Evolutionary conservation across 2,888 invertebrate genomes (phyloP).

Genomic region (Cephonodes hylas): DNA sequence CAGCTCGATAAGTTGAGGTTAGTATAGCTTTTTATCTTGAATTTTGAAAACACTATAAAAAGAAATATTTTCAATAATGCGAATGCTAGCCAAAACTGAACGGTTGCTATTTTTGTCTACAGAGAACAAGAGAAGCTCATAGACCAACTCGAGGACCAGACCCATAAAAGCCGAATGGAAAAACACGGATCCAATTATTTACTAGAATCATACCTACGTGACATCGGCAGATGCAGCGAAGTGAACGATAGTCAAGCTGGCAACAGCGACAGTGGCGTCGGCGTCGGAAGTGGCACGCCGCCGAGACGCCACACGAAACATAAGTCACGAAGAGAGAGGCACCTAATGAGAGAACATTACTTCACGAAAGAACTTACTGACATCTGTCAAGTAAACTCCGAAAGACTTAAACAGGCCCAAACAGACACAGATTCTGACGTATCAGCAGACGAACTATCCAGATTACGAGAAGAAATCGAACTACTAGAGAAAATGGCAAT

Average conservation of each 20-base stretch:
- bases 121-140: conserved; percentile 90
- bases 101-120: conserved; percentile 25
- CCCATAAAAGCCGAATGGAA: conserved; percentile 86
- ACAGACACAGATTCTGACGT: conserved; percentile 76
- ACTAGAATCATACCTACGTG: conserved; percentile 86
- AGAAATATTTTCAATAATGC: too few species aligned
- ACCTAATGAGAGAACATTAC: conserved; percentile 78
- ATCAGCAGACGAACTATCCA: conserved; percentile 77
- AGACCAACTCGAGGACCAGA: conserved; percentile 88
- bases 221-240: conserved; percentile 67
- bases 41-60: too few species aligned
- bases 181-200: conserved; percentile 90
- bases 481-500: conserved; percentile 87
- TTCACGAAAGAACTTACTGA: conserved; percentile 78
- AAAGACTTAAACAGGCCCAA: conserved; percentile 67
- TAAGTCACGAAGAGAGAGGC: conserved; percentile 77
- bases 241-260: conserved; percentile 81
- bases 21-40: not conserved
- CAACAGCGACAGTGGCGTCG: conserved; percentile 86
- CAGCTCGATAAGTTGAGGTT: conserved; percentile 75
- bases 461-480: conserved; percentile 85
- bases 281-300: conserved; percentile 84
- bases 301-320: conserved; percentile 77
- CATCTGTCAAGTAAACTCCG: conserved; percentile 77
- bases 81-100: not conserved